Percentiles rank a stretch among this genome's conserved stretches.
These are phyloP conservation scores for Axinella damicornis DNA, from an alignment of 37 sponge, comb jelly and placozoan genomes.

Conservation along the genomic window DNA sequence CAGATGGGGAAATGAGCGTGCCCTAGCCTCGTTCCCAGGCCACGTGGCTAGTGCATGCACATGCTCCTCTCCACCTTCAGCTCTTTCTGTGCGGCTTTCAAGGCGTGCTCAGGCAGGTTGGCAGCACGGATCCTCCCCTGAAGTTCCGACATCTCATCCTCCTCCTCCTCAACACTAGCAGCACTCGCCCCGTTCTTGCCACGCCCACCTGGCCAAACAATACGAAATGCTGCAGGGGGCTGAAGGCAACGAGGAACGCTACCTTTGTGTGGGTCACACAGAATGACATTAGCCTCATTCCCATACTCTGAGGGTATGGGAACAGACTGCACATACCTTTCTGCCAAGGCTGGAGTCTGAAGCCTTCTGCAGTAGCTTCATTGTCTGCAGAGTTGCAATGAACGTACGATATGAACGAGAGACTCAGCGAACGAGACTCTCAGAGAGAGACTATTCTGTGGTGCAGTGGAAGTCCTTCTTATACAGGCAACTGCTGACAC, in stretches of 20 bases:
- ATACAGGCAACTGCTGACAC: too few relatives aligned
- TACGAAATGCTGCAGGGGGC: neutral
- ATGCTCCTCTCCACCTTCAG: slow-evolving; percentile 66
- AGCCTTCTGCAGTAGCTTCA: slow-evolving; percentile 44
- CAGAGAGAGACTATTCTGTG: too few relatives aligned
- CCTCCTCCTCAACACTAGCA: slow-evolving; percentile 16
- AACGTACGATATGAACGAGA: too few relatives aligned
- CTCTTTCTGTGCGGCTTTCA: slow-evolving; percentile 62
- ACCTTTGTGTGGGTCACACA: neutral
- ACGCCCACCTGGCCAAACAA: neutral
- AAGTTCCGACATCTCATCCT: slow-evolving; percentile 69
- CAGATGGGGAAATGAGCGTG: too few relatives aligned
- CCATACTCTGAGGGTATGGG: too few relatives aligned
- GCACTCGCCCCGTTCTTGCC: neutral
- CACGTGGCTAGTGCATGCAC: too few relatives aligned
- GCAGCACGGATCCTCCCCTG: slow-evolving; percentile 28
- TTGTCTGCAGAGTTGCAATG: neutral
- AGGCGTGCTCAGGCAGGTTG: slow-evolving; percentile 73
- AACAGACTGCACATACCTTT: too few relatives aligned
- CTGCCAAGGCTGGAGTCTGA: neutral
- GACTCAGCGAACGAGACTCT: too few relatives aligned
- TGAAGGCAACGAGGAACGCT: neutral
- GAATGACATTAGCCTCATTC: neutral
- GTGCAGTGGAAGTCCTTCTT: too few relatives aligned
- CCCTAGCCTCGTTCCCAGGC: too few relatives aligned